Conservation (phyloP, 1,140 invertebrate genomes). For the Anadara kagoshimensis region DNA sequence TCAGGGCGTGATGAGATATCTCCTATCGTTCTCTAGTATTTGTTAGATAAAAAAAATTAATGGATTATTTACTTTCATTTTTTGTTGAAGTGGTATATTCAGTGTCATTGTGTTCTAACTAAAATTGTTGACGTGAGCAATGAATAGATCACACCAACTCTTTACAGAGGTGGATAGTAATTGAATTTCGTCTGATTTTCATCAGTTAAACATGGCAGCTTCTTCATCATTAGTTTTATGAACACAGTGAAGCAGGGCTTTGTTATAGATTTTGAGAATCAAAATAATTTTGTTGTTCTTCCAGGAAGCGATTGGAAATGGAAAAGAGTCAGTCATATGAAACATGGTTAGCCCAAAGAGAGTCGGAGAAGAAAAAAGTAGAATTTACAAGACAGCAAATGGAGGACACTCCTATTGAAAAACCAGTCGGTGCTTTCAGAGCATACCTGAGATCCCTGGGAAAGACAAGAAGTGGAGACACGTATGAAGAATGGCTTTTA, state of each 20-base stretch:
- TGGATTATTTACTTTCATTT: too few species aligned
- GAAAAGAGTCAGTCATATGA: conserved; percentile 56
- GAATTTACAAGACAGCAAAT: conserved; percentile 22
- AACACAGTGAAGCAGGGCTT: not conserved
- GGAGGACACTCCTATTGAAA: conserved; percentile 13
- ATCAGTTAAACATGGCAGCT: too few species aligned
- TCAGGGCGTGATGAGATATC: too few species aligned
- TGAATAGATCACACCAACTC: too few species aligned
- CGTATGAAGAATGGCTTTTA: conserved; percentile 58
- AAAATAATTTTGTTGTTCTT: conserved; percentile 1
- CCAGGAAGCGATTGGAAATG: conserved; percentile 49
- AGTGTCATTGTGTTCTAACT: too few species aligned
- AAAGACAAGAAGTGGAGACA: conserved; percentile 47
- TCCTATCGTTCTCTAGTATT: too few species aligned
- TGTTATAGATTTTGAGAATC: not conserved
- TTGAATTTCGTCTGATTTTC: too few species aligned
- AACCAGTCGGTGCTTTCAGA: conserved; percentile 48
- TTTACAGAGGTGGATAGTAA: too few species aligned
- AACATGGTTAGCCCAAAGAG: conserved; percentile 51
- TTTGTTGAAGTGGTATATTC: too few species aligned
- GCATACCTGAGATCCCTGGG: conserved; percentile 54
- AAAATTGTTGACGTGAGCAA: too few species aligned
- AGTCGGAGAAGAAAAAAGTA: conserved; percentile 50
- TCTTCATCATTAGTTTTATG: conserved; percentile 7
- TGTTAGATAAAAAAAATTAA: too few species aligned